These are phyloP conservation scores for Drosophila pruinosa DNA, from an alignment of 1,140 invertebrate genomes.

Conservation along the genomic window DNA sequence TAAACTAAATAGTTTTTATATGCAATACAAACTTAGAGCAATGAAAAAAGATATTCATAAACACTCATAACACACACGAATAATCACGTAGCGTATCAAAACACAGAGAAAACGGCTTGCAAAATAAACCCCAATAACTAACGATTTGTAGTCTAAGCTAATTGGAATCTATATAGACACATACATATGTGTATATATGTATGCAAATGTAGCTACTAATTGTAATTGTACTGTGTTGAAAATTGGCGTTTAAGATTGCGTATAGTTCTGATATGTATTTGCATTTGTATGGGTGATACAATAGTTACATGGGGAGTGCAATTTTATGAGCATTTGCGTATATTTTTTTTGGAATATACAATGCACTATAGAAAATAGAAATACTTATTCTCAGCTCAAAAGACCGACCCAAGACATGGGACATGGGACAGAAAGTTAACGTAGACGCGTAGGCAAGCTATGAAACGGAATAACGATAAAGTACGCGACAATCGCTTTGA, in stretches of 20 bases:
- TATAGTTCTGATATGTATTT: slow-evolving; percentile 49
- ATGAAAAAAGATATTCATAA: slow-evolving; percentile 59
- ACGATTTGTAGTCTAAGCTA: slow-evolving; percentile 55
- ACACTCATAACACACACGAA: slow-evolving; percentile 27
- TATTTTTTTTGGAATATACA: slow-evolving; percentile 76
- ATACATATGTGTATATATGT: too few relatives aligned
- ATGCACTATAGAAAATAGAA: slow-evolving; percentile 37
- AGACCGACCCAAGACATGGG: slow-evolving; percentile 34
- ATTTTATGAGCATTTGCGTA: slow-evolving; percentile 66
- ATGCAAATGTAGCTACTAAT: slow-evolving; percentile 41
- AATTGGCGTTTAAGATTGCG: slow-evolving; percentile 51
- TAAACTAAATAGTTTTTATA: slow-evolving; percentile 67
- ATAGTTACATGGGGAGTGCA: slow-evolving; percentile 46
- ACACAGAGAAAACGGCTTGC: slow-evolving; percentile 59
- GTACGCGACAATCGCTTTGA: slow-evolving; percentile 79
- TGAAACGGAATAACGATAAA: slow-evolving; percentile 49
- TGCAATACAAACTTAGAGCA: slow-evolving; percentile 66
- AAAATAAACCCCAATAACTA: slow-evolving; percentile 40
- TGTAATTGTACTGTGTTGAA: slow-evolving; percentile 54
- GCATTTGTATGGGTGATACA: slow-evolving; percentile 47
- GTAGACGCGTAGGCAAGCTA: slow-evolving; percentile 73
- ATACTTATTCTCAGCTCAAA: slow-evolving; percentile 67
- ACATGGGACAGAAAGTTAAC: slow-evolving; percentile 25
- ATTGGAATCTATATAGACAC: slow-evolving; percentile 3
- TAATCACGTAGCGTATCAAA: slow-evolving; percentile 59